A percentile compares a stretch with the other conserved stretches of the same genome.
These are phyloP conservation scores for Meloidogyne chitwoodi DNA, from an alignment of 1,140 invertebrate genomes.

Conservation along the genomic window DNA sequence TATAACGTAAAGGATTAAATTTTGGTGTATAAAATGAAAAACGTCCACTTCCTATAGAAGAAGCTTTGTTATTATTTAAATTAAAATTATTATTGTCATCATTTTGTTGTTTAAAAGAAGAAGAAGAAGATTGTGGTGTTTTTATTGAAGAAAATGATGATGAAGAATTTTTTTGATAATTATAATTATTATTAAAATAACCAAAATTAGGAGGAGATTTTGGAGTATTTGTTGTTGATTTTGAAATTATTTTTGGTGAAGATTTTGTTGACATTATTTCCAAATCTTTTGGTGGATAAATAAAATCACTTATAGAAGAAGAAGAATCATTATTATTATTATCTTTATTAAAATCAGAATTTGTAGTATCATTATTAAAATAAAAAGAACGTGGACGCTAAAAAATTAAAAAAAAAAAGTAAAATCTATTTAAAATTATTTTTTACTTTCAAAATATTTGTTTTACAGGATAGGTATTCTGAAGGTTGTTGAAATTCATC, in stretches of 20 bases:
- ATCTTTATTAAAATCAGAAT: not conserved
- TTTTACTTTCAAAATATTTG: not conserved
- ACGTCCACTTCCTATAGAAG: not conserved
- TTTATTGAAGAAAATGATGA: not conserved
- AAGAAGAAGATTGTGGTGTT: not conserved
- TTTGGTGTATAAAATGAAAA: not conserved
- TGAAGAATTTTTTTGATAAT: not conserved
- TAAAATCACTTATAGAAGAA: not conserved
- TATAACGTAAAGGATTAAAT: not conserved
- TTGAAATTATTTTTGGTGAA: too few relatives aligned
- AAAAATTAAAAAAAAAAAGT: not conserved
- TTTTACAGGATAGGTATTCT: too few relatives aligned
- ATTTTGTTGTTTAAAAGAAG: not conserved
- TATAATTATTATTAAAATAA: not conserved
- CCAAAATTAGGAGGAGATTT: not conserved
- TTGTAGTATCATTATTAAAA: not conserved
- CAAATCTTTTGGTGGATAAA: not conserved
- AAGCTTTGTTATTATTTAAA: not conserved
- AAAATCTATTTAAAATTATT: too few relatives aligned
- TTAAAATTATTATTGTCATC: not conserved
- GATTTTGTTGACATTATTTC: too few relatives aligned
- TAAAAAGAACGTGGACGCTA: not conserved
- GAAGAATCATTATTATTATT: not conserved
- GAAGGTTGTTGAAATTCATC: not conserved
- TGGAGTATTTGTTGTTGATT: not conserved